phyloP scores from a whole-genome alignment of 2,797 vertebrate species.

The Manis pentadactyla region DNA sequence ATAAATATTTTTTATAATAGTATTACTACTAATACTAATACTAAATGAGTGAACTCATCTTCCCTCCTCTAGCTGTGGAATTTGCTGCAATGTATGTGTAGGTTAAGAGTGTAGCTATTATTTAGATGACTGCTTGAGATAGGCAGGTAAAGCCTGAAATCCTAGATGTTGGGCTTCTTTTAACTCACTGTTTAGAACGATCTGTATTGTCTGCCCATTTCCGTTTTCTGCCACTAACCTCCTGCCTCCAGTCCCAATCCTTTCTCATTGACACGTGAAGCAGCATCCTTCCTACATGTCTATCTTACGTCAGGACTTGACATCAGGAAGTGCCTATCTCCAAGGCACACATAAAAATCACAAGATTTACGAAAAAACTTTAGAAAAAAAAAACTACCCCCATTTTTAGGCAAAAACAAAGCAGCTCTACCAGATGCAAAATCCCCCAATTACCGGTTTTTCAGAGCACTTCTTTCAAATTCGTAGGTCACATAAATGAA shows the following conservation, averaged over 20 bases:
- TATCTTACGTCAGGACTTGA: not conserved
- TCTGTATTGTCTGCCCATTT: not conserved
- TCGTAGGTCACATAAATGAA: slow-evolving; percentile 13
- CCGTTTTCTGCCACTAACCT: not conserved
- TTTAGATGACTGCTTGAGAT: not conserved
- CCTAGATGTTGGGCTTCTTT: not conserved
- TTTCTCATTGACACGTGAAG: not conserved
- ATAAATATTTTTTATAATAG: no score
- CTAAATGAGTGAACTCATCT: not conserved
- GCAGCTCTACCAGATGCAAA: not conserved
- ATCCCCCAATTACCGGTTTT: not conserved
- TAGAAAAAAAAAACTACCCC: not conserved
- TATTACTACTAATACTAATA: not conserved
- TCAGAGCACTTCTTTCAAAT: slow-evolving; percentile 44
- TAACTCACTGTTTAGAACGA: not conserved
- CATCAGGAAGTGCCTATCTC: not conserved
- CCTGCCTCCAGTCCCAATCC: not conserved
- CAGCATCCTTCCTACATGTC: not conserved
- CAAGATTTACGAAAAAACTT: not conserved
- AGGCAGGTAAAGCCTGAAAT: not conserved
- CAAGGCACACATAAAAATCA: slow-evolving; percentile 34
- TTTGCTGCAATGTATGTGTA: not conserved
- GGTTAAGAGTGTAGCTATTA: not conserved
- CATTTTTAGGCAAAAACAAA: slow-evolving; percentile 35
- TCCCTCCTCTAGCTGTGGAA: not conserved